These are phyloP conservation scores for Monochamus alternatus DNA, from an alignment of 2,888 invertebrate species.

Conservation along the genomic window DNA sequence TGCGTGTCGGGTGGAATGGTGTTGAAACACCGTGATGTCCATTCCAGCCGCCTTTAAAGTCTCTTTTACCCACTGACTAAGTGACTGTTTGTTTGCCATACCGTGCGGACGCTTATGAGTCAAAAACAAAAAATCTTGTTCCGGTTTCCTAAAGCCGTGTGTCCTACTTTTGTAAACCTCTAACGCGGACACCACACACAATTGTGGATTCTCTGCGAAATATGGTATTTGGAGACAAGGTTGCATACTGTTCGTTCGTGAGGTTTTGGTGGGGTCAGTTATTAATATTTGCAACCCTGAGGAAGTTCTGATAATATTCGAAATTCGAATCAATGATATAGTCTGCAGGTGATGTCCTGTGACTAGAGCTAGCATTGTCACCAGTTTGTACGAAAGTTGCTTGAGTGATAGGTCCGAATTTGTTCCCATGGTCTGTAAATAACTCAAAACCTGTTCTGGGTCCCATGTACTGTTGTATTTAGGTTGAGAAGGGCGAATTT, in stretches of 20 bases:
- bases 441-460: neutral
- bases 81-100: neutral
- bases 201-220: neutral
- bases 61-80: neutral
- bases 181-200: neutral
- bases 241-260: neutral
- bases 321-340: neutral
- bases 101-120: neutral
- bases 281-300: neutral
- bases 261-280: neutral
- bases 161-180: neutral
- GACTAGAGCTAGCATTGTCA: neutral
- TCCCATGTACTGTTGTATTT: constrained; percentile 1
- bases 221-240: neutral
- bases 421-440: neutral
- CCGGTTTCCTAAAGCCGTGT: neutral
- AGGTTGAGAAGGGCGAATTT: neutral
- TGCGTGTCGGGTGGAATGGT: constrained; percentile 5
- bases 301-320: neutral
- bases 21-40: neutral
- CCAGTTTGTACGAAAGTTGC: neutral
- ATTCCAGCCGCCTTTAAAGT: neutral
- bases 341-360: neutral
- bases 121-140: neutral
- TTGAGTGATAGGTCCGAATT: neutral